phyloP scores from a whole-genome alignment of 2,888 invertebrate genomes.

The Flexamia atlantica region DNA sequence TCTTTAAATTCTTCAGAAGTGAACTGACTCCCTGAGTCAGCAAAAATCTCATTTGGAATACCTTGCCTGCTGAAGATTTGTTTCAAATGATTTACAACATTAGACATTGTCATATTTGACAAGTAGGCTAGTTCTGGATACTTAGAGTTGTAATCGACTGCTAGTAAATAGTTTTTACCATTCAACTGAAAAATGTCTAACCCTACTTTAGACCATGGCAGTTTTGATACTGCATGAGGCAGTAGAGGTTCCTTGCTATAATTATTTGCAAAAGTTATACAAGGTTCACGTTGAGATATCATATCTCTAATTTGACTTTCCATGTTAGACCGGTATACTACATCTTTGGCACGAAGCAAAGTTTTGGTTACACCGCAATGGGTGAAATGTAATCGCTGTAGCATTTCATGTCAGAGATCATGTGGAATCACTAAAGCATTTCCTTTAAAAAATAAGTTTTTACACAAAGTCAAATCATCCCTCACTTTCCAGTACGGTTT shows the following conservation, averaged over 20 bases:
- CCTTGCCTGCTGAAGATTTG: too few relatives aligned
- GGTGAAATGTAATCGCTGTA: slow-evolving; percentile 6
- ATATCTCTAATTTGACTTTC: slow-evolving; percentile 23
- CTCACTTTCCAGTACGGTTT: slow-evolving; percentile 17
- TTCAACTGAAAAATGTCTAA: too few relatives aligned
- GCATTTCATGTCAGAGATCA: slow-evolving; percentile 9
- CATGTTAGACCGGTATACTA: slow-evolving; percentile 31
- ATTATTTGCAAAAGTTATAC: slow-evolving; percentile 18
- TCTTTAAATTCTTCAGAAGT: too few relatives aligned
- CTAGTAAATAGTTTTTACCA: too few relatives aligned
- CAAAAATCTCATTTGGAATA: too few relatives aligned
- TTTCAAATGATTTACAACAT: too few relatives aligned
- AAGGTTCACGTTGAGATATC: slow-evolving; percentile 14
- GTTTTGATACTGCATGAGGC: too few relatives aligned
- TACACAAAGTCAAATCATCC: slow-evolving; percentile 17
- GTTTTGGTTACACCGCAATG: slow-evolving; percentile 25
- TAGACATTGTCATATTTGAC: too few relatives aligned
- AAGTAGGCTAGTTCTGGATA: too few relatives aligned
- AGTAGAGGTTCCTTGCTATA: slow-evolving; percentile 20
- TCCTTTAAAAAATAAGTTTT: background rate
- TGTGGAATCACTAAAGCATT: slow-evolving; percentile 22
- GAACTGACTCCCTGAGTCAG: too few relatives aligned
- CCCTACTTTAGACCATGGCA: too few relatives aligned
- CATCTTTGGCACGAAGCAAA: slow-evolving; percentile 12
- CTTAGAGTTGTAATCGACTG: too few relatives aligned